phyloP scores from a whole-genome alignment of 2,797 vertebrate genomes.

The Micromesistius poutassou region DNA sequence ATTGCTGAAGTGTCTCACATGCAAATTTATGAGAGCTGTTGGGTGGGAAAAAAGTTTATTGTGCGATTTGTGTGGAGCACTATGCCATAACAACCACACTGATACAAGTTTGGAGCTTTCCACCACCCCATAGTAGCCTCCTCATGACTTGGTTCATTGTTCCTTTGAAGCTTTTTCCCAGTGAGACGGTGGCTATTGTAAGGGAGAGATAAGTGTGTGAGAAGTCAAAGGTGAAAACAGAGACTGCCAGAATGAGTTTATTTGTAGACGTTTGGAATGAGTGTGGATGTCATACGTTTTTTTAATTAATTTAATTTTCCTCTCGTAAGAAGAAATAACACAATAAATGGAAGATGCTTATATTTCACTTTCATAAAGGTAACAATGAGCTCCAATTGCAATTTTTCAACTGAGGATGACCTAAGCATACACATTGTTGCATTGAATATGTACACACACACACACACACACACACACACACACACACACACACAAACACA shows the following conservation, averaged over 20 bases:
- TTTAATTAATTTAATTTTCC: slow-evolving; percentile 13
- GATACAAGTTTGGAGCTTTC: slow-evolving; percentile 12
- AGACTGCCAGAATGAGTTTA: neutral
- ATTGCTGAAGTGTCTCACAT: slow-evolving; percentile 33
- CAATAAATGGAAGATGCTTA: slow-evolving; percentile 21
- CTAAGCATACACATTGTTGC: slow-evolving; percentile 22
- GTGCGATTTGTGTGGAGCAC: slow-evolving; percentile 10
- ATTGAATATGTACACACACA: slow-evolving; percentile 17
- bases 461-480: slow-evolving; percentile 15
- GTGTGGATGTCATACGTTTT: slow-evolving; percentile 5
- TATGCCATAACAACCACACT: neutral
- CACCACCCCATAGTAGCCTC: slow-evolving; percentile 4
- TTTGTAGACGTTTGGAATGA: slow-evolving; percentile 12
- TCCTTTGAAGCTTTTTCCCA: neutral
- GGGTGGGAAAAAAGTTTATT: slow-evolving; percentile 16
- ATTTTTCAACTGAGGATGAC: slow-evolving; percentile 47
- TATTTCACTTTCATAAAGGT: slow-evolving; percentile 40
- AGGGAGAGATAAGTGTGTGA: neutral
- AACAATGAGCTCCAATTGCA: slow-evolving; percentile 52
- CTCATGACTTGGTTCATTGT: slow-evolving; percentile 15
- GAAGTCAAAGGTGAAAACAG: neutral
- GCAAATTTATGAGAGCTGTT: slow-evolving; percentile 38
- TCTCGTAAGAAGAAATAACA: slow-evolving; percentile 14
- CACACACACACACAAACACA: slow-evolving; percentile 20
- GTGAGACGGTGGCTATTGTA: slow-evolving; percentile 18